Base-by-base conservation (phyloP, 2,113 vertebrate species). In the Elachura formosa region DNA sequence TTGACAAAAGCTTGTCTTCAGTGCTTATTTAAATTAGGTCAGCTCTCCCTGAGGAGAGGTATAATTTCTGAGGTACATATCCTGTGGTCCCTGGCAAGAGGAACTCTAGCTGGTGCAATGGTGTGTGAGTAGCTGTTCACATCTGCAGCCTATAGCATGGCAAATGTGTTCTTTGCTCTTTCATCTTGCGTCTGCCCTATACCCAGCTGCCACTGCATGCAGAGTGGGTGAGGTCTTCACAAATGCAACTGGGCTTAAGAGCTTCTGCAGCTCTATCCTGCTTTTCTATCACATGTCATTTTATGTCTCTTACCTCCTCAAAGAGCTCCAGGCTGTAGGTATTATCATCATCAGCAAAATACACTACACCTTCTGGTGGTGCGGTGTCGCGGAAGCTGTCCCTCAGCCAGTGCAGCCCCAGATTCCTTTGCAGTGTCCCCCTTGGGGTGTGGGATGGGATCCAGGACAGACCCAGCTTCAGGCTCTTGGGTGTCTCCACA, bases 331-430 rank as follows among this genome's bases (percentile, higher is more conserved):
- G 96, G 96, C 99, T 99, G 95, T 99, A 99, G 7, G 99, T 99
- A 96, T 99, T 99, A 97, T 99, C 99, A 93, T 99, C 99, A 10
- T 99, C 99, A 2, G 99, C 99, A 96, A 99, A 99, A 93, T 99
- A 99, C 52, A 99, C 99, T 0, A 99, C 98, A 3, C 98, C 99
- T 90, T 98, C 98, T 9, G 97, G 97, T 26, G 86, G 95, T 18
- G 89, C 63, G 1, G 97, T 97, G 34, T 75, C 64, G 49, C 93
- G 97, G 75, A 98, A 97, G 69, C 97, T 98, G 92, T 98, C 96
- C 49, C 99, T 95, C 56, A 99, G 98, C 99, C 99, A 99, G 74
- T 97, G 98, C 68, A 99, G 97, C 25, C 98, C 99, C 71, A 98
- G 96, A 94, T 99, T 99, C 76, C 99, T 98, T 97, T 99, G 99